phyloP scores from a whole-genome alignment of 2,888 invertebrate species.

The Oithona nana region DNA sequence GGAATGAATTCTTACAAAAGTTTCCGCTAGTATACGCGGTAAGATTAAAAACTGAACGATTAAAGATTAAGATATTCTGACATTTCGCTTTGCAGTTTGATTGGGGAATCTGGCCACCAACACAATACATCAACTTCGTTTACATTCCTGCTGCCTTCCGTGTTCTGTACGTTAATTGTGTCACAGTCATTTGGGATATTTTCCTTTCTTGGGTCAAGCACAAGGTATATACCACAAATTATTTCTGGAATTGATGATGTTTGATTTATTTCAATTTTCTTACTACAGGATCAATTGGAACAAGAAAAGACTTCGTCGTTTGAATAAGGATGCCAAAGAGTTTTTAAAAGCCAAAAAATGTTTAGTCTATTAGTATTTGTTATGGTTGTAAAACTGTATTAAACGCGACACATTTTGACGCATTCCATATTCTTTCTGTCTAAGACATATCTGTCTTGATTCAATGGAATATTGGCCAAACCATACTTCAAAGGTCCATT shows the following conservation, averaged over 20 bases:
- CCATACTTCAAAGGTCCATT: not conserved
- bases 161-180: conserved; percentile 63
- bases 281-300: not conserved
- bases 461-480: not conserved
- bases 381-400: no score
- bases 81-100: conserved; percentile 45
- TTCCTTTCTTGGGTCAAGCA: conserved; percentile 77
- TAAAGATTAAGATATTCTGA: not conserved
- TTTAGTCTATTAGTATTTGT: no score
- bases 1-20: conserved; percentile 44
- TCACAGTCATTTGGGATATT: conserved; percentile 69
- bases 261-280: no score
- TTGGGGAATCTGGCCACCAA: conserved; percentile 74
- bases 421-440: not conserved
- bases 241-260: not conserved
- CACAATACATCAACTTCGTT: conserved; percentile 74
- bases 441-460: not conserved
- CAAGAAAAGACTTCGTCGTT: no score
- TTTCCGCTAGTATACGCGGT: conserved; percentile 52
- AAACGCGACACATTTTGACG: not conserved
- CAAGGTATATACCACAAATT: no score
- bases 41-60: conserved; percentile 26
- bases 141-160: conserved; percentile 59
- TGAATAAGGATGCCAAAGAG: no score
- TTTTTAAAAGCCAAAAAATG: no score